Conservation (phyloP, 1,140 invertebrate genomes). For the Aporrectodea caliginosa region DNA sequence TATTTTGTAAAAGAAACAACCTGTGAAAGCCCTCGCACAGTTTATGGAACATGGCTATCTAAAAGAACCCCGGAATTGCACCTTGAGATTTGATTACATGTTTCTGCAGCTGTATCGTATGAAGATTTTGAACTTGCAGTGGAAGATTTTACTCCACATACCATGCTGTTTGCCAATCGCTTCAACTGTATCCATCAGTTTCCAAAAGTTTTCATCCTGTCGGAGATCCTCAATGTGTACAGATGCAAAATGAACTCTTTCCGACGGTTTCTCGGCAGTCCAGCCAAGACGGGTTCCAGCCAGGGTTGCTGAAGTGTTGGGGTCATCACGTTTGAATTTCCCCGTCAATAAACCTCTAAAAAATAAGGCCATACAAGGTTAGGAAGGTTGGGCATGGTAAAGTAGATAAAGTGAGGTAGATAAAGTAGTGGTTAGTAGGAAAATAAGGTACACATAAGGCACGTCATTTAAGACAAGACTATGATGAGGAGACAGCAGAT, state of each 20-base stretch:
- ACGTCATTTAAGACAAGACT: too few species aligned
- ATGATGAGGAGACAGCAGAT: too few species aligned
- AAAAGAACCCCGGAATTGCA: background rate
- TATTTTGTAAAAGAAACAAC: too few species aligned
- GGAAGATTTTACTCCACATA: background rate
- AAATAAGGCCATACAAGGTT: background rate
- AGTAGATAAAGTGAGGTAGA: background rate
- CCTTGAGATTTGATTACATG: background rate
- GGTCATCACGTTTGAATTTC: background rate
- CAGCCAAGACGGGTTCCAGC: conserved; percentile 10
- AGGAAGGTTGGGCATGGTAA: background rate
- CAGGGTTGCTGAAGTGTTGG: background rate
- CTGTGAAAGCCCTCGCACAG: too few species aligned
- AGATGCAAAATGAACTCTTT: background rate
- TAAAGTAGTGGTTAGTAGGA: too few species aligned
- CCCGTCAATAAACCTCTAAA: conserved; percentile 16
- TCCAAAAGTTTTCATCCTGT: background rate
- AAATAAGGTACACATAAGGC: too few species aligned
- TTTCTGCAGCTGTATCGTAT: background rate
- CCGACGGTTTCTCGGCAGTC: conserved; percentile 1
- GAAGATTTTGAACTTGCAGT: background rate
- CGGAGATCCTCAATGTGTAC: background rate
- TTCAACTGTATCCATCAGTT: background rate
- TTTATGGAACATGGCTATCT: background rate
- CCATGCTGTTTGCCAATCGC: conserved; percentile 21